Evolutionary conservation across 1,140 invertebrate genomes (phyloP), one percentile per base, ranked within the genome.

Genomic region (Bombus balteatus): DNA sequence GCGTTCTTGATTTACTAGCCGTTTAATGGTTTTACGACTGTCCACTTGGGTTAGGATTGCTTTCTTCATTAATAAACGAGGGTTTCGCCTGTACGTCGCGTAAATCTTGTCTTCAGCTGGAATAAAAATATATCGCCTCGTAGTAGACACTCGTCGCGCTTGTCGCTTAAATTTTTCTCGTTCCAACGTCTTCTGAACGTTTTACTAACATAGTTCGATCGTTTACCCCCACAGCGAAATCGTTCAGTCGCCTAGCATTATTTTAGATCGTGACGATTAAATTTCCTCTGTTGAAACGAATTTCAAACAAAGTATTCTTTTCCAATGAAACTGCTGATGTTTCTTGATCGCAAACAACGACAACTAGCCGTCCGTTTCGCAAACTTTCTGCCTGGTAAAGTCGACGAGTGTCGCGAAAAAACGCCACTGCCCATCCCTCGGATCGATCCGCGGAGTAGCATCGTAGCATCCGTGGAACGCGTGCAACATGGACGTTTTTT

Each of bases 1-100:
- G 88, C 73, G 72, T 74, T 47, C 68, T 68, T 89, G 88, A 89
- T 89, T 89, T 89, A 88, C 88, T 89, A 87, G 88, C 81, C 88
- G 76, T 88, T 89, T 89, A 89, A 89, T 89, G 86, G 81, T 89
- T 89, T 89, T 89, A 89, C 84, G 84, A 85, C 78, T 85, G 79
- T 85, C 84, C 84, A 81, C 84, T 81, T 85, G 84, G 84, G 79
- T 85, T 81, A 75, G 79, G 70, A 85, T 85, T 81, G 59, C 84
- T 66, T 85, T 81, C 84, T 85, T 85, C 84, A 85, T 85, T 85
- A 85, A 85, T 85, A 85, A 85, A 72, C 66, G 66, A 72, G 76
- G 76, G 34, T 57, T 85, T 72, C 41, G 41, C 53, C 72, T 41
- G 68, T 43, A 41, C 39, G 32, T 13, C 53, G n/a, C 75, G 77